These are phyloP conservation scores for Anaspis maculata DNA, from an alignment of 2,888 invertebrate species.

Conservation along the genomic window DNA sequence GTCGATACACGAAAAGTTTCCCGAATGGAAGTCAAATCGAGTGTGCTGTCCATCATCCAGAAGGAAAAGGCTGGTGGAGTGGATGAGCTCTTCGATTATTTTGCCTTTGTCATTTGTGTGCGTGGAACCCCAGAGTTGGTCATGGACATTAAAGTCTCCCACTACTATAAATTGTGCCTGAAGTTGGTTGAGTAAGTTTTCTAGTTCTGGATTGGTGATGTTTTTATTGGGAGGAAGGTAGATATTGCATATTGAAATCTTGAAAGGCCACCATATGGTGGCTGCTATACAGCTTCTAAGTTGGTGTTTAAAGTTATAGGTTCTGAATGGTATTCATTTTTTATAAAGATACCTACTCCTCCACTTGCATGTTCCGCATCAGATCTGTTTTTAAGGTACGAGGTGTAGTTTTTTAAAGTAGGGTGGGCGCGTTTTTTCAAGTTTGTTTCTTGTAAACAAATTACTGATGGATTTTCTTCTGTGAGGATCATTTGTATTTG, in stretches of 20 bases:
- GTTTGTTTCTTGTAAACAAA: constrained; percentile 10
- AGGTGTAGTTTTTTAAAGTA: constrained; percentile 3
- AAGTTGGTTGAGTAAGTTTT: constrained; percentile 6
- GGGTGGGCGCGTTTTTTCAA: constrained; percentile 4
- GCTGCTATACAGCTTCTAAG: constrained; percentile 8
- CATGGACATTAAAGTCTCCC: not conserved
- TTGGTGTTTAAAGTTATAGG: constrained; percentile 6
- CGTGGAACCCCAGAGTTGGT: constrained; percentile 6
- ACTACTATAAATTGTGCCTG: not conserved
- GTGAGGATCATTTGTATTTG: constrained; percentile 5
- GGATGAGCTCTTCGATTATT: not conserved
- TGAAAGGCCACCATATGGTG: constrained; percentile 1
- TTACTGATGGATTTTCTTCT: constrained; percentile 3
- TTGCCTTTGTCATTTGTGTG: constrained; percentile 1
- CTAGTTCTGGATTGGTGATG: constrained; percentile 3
- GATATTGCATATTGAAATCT: constrained; percentile 7
- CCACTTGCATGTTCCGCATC: constrained; percentile 3
- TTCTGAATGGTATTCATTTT: constrained; percentile 1
- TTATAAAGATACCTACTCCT: constrained; percentile 8
- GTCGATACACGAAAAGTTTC: constrained; percentile 2
- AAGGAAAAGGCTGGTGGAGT: no score
- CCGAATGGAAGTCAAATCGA: constrained; percentile 1
- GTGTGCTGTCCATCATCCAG: not conserved
- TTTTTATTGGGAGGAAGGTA: constrained; percentile 6
- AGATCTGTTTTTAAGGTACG: constrained; percentile 3